Evolutionary conservation across 1,140 invertebrate species (phyloP), one percentile per base, ranked within the genome.

Genomic region (Halyomorpha halys): DNA sequence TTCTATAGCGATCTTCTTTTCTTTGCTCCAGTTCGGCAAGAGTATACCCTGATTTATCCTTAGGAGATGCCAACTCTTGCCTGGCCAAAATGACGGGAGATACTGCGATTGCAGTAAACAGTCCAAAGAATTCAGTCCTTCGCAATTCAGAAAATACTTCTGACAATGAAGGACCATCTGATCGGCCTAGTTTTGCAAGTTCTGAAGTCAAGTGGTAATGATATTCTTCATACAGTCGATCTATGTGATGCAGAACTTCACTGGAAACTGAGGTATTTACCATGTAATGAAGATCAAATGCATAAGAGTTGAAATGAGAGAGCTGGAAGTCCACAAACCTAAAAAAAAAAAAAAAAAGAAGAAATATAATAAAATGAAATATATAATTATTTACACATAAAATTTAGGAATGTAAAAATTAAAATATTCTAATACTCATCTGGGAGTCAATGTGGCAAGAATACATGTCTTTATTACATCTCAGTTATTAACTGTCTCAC

Each of bases 281-380:
- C 34, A 66, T 60, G 34, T 64, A 66, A 59, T 60, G 44, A 14
- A 66, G 25, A 44, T 66, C 65, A 23, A 60, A 61, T n/a, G 44
- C 65, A 21, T 27, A 64, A 1, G 65, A 63, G 25, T 59, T 63
- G 45, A 49, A 66, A 21, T 66, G 65, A n/a, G 65, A 64, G n/a
- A 66, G 25, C 51, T 66, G n/a, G n/a, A n/a, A n/a, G n/a, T n/a
- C n/a, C n/a, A n/a, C n/a, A n/a, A n/a, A n/a, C n/a, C n/a, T n/a
- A 62, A 21, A 63, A 25, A 51, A 61, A 19, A 51, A 5, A 39
- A 62, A 11, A n/a, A 30, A 4, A 8, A 30, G 8, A 30, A 30
- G 27, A 30, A 30, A 30, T 30, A 4, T n/a, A n/a, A n/a, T n/a
- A n/a, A n/a, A n/a, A n/a, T n/a, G n/a, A n/a, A n/a, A n/a, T n/a